Percentiles rank a stretch among this genome's conserved stretches.
Evolutionary conservation across 2,888 invertebrate species (phyloP).

Genomic region (Pterostichus madidus): DNA sequence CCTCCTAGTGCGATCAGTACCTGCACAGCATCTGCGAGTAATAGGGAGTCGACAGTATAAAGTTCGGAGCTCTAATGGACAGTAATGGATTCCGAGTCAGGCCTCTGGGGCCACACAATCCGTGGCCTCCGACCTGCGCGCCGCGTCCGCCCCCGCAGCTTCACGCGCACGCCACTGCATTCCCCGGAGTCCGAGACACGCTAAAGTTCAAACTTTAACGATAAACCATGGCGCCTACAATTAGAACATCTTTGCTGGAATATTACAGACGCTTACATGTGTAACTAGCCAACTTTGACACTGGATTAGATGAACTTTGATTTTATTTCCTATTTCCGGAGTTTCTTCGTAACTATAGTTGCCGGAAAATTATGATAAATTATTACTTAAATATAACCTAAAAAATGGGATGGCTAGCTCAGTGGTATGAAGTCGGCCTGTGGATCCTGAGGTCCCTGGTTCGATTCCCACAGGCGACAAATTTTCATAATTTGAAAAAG

Average conservation of each 20-base stretch:
- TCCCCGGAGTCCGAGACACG: slow-evolving; percentile 55
- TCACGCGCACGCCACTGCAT: slow-evolving; percentile 6
- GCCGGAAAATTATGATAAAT: too few relatives aligned
- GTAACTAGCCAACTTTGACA: slow-evolving; percentile 36
- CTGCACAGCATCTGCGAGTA: slow-evolving; percentile 34
- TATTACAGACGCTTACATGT: slow-evolving; percentile 46
- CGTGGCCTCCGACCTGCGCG: slow-evolving; percentile 25
- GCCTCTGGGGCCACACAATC: slow-evolving; percentile 62
- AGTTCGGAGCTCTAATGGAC: slow-evolving; percentile 53
- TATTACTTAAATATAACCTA: too few relatives aligned
- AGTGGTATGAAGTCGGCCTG: too few relatives aligned
- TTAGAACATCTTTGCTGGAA: slow-evolving; percentile 56
- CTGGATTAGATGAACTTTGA: slow-evolving; percentile 7
- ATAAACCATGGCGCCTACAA: slow-evolving; percentile 51
- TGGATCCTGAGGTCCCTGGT: too few relatives aligned
- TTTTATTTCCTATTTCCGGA: background rate
- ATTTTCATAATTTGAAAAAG: too few relatives aligned
- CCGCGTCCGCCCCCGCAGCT: background rate
- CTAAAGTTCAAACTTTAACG: slow-evolving; percentile 58
- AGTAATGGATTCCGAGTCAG: slow-evolving; percentile 62
- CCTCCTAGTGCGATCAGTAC: slow-evolving; percentile 6
- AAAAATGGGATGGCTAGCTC: too few relatives aligned
- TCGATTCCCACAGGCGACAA: too few relatives aligned
- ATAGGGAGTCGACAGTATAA: slow-evolving; percentile 16
- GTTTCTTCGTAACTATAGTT: background rate